Conservation (phyloP, 2,888 invertebrate species). For the Onchidella celtica region DNA sequence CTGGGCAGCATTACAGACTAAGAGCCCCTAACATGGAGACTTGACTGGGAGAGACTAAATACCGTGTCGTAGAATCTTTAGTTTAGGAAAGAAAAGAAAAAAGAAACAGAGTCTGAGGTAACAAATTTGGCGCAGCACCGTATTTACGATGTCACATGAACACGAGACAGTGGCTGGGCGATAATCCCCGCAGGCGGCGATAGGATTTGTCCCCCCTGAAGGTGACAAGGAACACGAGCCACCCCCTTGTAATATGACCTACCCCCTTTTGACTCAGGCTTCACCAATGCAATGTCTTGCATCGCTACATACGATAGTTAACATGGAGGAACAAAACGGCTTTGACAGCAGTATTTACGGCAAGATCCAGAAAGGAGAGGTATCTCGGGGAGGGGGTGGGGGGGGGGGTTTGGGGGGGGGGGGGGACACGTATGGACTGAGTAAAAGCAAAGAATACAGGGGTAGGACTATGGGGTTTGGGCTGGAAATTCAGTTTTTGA, state of each 20-base stretch:
- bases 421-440: too few relatives aligned
- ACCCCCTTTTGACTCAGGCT: neutral
- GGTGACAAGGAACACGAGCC: slow-evolving; percentile 28
- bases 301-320: neutral
- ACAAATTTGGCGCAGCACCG: slow-evolving; percentile 23
- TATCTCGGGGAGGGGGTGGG: too few relatives aligned
- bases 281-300: neutral
- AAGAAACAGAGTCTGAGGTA: neutral
- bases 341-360: too few relatives aligned
- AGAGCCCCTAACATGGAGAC: too few relatives aligned
- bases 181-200: slow-evolving; percentile 33
- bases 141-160: slow-evolving; percentile 29
- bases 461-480: too few relatives aligned
- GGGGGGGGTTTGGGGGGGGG: too few relatives aligned
- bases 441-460: too few relatives aligned
- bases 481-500: too few relatives aligned
- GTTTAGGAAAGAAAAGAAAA: neutral
- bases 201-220: slow-evolving; percentile 30
- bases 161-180: slow-evolving; percentile 8
- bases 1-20: too few relatives aligned
- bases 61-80: neutral
- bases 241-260: slow-evolving; percentile 31
- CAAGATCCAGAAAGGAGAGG: too few relatives aligned
- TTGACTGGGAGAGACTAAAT: too few relatives aligned
- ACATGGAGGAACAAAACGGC: too few relatives aligned